phyloP scores from a whole-genome alignment of 2,888 invertebrate genomes.

The Pharmacophagus antenor region DNA sequence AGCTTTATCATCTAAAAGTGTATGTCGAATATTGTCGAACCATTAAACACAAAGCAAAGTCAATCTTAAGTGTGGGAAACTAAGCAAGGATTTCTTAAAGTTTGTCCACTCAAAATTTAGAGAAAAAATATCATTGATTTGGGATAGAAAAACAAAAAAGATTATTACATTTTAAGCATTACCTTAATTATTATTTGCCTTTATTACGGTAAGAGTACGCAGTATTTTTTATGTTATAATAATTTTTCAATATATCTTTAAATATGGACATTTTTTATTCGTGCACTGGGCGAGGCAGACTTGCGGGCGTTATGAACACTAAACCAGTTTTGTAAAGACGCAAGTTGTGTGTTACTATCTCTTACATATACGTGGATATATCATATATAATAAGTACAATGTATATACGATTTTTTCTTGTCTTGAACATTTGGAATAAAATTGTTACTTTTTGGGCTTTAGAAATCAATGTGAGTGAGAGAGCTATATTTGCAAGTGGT shows the following conservation, averaged over 20 bases:
- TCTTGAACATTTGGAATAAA: not conserved
- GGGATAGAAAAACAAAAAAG: no score
- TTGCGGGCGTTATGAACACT: constrained; percentile 65
- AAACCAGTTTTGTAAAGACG: constrained; percentile 59
- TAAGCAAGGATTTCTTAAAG: no score
- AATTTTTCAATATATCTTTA: constrained; percentile 40
- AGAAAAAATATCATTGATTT: no score
- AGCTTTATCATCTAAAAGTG: no score
- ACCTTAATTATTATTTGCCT: constrained; percentile 4
- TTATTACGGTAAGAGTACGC: constrained; percentile 4
- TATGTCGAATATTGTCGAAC: no score
- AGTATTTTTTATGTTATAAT: constrained; percentile 36
- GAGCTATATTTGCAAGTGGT: not conserved
- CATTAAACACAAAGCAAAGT: no score
- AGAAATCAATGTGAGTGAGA: no score
- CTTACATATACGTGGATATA: constrained; percentile 24
- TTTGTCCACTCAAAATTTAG: no score
- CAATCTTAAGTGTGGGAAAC: no score
- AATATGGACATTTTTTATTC: constrained; percentile 49
- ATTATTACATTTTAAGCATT: no score
- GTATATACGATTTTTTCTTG: not conserved
- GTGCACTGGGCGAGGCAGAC: constrained; percentile 59
- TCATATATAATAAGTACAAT: not conserved
- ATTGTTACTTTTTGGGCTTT: not conserved
- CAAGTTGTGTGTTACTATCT: constrained; percentile 43